These are phyloP conservation scores for Pectinophora gossypiella DNA, from an alignment of 1,140 invertebrate genomes.

Conservation along the genomic window DNA sequence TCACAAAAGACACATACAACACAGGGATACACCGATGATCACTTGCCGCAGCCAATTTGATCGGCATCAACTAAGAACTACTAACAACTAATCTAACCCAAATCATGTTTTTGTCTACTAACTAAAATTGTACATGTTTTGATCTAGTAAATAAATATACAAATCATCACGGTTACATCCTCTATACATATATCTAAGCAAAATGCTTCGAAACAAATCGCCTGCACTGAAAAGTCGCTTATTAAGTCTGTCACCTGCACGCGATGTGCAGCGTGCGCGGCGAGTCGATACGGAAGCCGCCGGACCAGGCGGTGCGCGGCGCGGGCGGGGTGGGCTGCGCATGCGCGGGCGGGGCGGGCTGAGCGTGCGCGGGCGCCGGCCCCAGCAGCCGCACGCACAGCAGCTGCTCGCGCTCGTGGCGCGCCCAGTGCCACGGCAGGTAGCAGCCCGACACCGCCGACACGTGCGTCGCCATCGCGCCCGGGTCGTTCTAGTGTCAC, in stretches of 20 bases:
- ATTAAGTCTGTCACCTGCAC: conserved; percentile 86
- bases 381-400: conserved; percentile 90
- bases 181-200: too few species aligned
- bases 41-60: too few species aligned
- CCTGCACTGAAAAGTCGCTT: too few species aligned
- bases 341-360: conserved; percentile 90
- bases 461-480: conserved; percentile 82
- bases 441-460: conserved; percentile 90
- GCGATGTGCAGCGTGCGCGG: conserved; percentile 94
- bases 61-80: too few species aligned
- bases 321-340: conserved; percentile 83
- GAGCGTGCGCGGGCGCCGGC: conserved; percentile 87
- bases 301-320: conserved; percentile 90
- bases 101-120: too few species aligned
- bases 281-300: conserved; percentile 91
- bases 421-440: conserved; percentile 96
- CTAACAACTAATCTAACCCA: too few species aligned
- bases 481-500: conserved; percentile 82
- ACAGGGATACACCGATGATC: too few species aligned
- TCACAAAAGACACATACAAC: too few species aligned
- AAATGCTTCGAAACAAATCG: too few species aligned
- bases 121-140: too few species aligned
- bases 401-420: conserved; percentile 90
- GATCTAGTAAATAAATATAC: too few species aligned
- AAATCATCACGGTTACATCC: too few species aligned